A percentile compares a stretch with the other conserved stretches of the same genome.
Conservation (phyloP, 23 tunicate genomes). For the Halocynthia aurantium region DNA sequence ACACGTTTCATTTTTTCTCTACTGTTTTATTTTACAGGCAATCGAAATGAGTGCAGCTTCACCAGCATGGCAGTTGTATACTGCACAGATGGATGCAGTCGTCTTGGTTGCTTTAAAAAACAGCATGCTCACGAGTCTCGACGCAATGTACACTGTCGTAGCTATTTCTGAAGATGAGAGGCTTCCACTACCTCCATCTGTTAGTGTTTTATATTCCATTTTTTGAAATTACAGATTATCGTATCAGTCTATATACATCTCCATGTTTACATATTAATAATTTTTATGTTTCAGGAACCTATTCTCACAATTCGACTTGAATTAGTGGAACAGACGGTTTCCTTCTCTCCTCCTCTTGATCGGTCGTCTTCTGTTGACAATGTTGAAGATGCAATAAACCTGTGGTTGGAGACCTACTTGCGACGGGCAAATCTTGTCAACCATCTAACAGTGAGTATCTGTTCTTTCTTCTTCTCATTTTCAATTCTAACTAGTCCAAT, state of each 20-base stretch:
- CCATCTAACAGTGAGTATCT: slow-evolving; percentile 48
- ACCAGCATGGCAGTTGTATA: slow-evolving; percentile 91
- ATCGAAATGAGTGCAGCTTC: slow-evolving; percentile 86
- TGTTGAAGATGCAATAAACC: slow-evolving; percentile 67
- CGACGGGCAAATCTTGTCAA: slow-evolving; percentile 64
- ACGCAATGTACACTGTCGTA: slow-evolving; percentile 62
- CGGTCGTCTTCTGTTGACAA: slow-evolving; percentile 88
- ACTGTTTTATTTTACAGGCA: slow-evolving; percentile 27
- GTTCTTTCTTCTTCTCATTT: not conserved
- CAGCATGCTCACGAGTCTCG: slow-evolving; percentile 80
- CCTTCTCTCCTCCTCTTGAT: slow-evolving; percentile 85
- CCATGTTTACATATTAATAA: too few relatives aligned
- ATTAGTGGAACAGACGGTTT: slow-evolving; percentile 81
- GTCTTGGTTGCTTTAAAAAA: slow-evolving; percentile 67
- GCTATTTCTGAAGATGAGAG: slow-evolving; percentile 30
- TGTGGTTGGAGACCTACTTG: slow-evolving; percentile 56
- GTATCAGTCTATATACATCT: too few relatives aligned
- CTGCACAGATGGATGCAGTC: slow-evolving; percentile 84
- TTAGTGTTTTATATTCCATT: not conserved
- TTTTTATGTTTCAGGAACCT: not conserved
- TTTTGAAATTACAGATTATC: too few relatives aligned
- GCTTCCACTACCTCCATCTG: not conserved
- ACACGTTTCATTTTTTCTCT: not conserved
- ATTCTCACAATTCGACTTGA: slow-evolving; percentile 74
- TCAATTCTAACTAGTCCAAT: not conserved